Percentiles rank a stretch among this genome's conserved stretches.
Conservation (phyloP, 2,113 vertebrate genomes). For the Morone saxatilis region DNA sequence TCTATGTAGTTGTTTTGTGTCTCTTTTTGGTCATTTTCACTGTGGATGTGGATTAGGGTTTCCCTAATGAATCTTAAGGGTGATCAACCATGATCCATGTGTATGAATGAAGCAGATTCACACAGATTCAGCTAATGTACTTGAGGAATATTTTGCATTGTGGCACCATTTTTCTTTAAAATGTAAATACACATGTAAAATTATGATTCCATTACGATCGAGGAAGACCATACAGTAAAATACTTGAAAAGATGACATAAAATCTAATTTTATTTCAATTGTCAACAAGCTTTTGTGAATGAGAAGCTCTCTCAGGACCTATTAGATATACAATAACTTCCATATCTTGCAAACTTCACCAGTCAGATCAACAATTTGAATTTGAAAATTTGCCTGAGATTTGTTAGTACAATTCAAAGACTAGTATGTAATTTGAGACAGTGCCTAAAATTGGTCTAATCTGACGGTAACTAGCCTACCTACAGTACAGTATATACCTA, state of each 20-base stretch:
- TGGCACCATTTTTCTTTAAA: not conserved
- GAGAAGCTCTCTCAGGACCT: not conserved
- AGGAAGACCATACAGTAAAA: constrained; percentile 32
- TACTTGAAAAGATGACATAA: not conserved
- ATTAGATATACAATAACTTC: not conserved
- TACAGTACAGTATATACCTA: constrained; percentile 55
- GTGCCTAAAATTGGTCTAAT: constrained; percentile 29
- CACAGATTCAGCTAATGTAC: not conserved
- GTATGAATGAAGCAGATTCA: not conserved
- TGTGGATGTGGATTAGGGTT: constrained; percentile 2
- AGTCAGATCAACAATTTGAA: not conserved
- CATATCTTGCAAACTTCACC: not conserved
- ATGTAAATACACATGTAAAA: no score
- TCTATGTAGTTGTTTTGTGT: not conserved
- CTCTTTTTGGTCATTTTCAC: not conserved
- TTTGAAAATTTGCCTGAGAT: constrained; percentile 57
- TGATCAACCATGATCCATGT: not conserved
- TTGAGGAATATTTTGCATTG: not conserved
- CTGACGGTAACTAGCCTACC: constrained; percentile 37
- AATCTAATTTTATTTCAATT: not conserved
- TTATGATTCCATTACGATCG: not conserved
- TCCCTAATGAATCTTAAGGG: not conserved
- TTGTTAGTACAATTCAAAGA: constrained; percentile 42
- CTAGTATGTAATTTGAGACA: constrained; percentile 69
- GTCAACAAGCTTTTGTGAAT: not conserved